Evolutionary conservation across 2,888 invertebrate genomes (phyloP), one percentile per base, ranked within the genome.

Genomic region (Meiosimyza decipiens): DNA sequence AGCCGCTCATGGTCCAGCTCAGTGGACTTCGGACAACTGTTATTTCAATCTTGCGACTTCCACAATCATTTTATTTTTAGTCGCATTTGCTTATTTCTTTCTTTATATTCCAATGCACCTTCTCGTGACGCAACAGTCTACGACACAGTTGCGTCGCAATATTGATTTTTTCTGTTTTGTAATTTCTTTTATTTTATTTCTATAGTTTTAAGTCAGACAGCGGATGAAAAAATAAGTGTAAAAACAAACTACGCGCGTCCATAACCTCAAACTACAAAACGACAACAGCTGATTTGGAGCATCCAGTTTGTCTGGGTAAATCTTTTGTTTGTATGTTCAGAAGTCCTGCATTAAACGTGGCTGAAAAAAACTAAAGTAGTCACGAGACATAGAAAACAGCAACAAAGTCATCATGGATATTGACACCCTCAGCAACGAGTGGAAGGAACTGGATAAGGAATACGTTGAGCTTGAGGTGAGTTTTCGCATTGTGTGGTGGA

Each of bases 401-500:
- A 40, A 50, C 28, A 51, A 63, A 60, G 62, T 49, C 60, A 71
- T 76, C 28, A 84, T 84, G 84, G 91, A 92, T 81, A 87, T 90
- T 76, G 90, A 90, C 78, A 90, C 91, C 80, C 89, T 87, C 67
- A 75, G 73, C 57, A 91, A 91, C 83, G 95, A 95, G 83, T 95
- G 94, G 93, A 90, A 93, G 77, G 95, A 95, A 84, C 89, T 96
- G 77, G 87, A 90, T 72, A 89, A 89, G 60, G 96, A 96, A 85
- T 96, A 91, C 86, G 93, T 92, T 86, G 91, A 92, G 75, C 89
- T 96, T 75, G 95, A 95, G 92, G 96, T 95, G 89, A 83, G 80
- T 79, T 77, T 57, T 16, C 13, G 18, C 52, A n/a, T 69, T 64
- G 51, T 86, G 73, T 40, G 40, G 40, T 63, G 33, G 40, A 63